Evolutionary conservation across 1,140 invertebrate genomes (phyloP).

Genomic region (Drosophila sp.): DNA sequence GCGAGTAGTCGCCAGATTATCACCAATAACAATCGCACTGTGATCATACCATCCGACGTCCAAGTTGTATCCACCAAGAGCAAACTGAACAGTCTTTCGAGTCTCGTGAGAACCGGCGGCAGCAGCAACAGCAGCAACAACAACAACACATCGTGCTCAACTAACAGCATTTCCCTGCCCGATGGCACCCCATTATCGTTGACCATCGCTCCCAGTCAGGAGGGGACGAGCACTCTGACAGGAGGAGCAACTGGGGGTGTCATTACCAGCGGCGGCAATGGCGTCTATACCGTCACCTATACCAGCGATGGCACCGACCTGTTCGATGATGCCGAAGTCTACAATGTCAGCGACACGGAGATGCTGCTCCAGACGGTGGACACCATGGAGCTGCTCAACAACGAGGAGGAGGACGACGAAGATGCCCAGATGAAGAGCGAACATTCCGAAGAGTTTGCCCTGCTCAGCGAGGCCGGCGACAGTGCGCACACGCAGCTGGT

Average conservation of each 20-base stretch:
- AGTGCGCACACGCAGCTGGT: slow-evolving; percentile 58
- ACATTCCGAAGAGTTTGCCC: slow-evolving; percentile 79
- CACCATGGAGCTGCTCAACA: slow-evolving; percentile 88
- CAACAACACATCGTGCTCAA: slow-evolving; percentile 23
- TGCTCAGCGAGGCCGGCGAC: slow-evolving; percentile 60
- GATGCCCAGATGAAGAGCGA: slow-evolving; percentile 85
- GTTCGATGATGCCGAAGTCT: slow-evolving; percentile 86
- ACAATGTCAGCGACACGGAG: slow-evolving; percentile 88
- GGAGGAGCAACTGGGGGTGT: slow-evolving; percentile 28
- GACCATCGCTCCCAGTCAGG: slow-evolving; percentile 65
- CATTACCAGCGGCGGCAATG: slow-evolving; percentile 46
- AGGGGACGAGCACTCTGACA: slow-evolving; percentile 30
- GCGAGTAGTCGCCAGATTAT: slow-evolving; percentile 69
- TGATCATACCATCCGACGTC: slow-evolving; percentile 79
- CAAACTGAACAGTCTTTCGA: slow-evolving; percentile 47
- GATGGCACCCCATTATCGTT: slow-evolving; percentile 74
- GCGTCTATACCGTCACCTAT: slow-evolving; percentile 80
- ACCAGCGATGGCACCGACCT: slow-evolving; percentile 70
- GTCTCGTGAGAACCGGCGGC: slow-evolving; percentile 25
- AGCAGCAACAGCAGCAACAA: slow-evolving; percentile 18
- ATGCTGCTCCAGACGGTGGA: slow-evolving; percentile 87
- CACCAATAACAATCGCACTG: slow-evolving; percentile 76
- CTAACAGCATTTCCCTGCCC: slow-evolving; percentile 56
- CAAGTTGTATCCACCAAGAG: slow-evolving; percentile 73
- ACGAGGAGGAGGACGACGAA: slow-evolving; percentile 86